These are phyloP conservation scores for Ginglymostoma cirratum DNA, from an alignment of 2,113 vertebrate species.

Conservation along the genomic window DNA sequence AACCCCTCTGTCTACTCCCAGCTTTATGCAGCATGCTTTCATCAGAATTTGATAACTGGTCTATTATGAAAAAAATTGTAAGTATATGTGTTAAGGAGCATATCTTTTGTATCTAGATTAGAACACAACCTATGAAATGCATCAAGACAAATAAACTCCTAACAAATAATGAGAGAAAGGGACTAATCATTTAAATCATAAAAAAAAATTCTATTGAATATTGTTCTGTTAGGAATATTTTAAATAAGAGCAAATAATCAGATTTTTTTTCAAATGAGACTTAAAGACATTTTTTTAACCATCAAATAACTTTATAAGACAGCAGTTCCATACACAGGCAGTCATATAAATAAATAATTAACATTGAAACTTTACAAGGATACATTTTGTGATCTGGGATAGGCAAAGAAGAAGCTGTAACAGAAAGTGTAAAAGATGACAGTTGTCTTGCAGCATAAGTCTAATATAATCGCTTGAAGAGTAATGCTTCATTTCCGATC, in stretches of 20 bases:
- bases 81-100: neutral
- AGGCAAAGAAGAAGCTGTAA: neutral
- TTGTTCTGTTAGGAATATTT: neutral
- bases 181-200: neutral
- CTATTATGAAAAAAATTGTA: neutral
- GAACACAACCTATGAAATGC: neutral
- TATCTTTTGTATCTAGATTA: neutral
- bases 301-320: neutral
- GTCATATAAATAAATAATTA: neutral
- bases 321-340: neutral
- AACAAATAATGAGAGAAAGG: neutral
- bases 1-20: neutral
- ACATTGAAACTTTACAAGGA: neutral
- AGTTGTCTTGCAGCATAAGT: neutral
- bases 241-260: slow-evolving; percentile 5
- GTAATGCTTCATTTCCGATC: neutral
- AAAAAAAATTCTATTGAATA: neutral
- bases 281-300: neutral
- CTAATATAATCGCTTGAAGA: neutral
- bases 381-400: neutral
- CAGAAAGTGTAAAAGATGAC: neutral
- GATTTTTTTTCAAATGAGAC: neutral
- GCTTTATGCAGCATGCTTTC: neutral
- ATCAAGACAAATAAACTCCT: no score
- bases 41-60: neutral